These are phyloP conservation scores for Chironomus tepperi DNA, from an alignment of 1,140 invertebrate genomes.

Conservation along the genomic window DNA sequence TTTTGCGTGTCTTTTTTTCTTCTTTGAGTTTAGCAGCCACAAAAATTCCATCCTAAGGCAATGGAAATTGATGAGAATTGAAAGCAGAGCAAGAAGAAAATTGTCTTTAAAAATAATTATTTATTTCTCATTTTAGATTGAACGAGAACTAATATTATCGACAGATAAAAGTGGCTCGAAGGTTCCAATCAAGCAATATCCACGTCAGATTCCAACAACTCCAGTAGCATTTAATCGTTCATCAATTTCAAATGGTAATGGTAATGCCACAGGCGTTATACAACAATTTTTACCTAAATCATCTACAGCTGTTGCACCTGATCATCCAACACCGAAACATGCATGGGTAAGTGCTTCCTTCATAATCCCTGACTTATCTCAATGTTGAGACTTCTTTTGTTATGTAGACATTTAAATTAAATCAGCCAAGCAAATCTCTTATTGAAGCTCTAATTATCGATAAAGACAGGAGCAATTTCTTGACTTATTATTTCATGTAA, in stretches of 20 bases:
- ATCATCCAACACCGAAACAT: constrained; percentile 49
- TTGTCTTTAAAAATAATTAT: neutral
- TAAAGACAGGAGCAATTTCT: too few species aligned
- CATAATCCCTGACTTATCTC: neutral
- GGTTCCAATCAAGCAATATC: constrained; percentile 62
- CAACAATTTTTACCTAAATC: constrained; percentile 26
- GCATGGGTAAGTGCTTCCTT: constrained; percentile 34
- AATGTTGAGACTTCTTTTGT: too few species aligned
- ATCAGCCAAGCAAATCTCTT: too few species aligned
- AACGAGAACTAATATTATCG: constrained; percentile 60
- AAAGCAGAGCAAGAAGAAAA: neutral
- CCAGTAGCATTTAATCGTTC: constrained; percentile 41
- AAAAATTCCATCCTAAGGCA: neutral
- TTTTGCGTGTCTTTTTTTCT: neutral
- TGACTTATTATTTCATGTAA: too few species aligned
- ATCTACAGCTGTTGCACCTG: constrained; percentile 54
- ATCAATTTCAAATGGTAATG: constrained; percentile 17
- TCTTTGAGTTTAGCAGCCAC: neutral
- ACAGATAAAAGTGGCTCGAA: constrained; percentile 64
- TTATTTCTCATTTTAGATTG: constrained; percentile 46
- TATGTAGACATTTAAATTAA: too few species aligned
- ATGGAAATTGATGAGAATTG: neutral
- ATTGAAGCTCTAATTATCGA: too few species aligned
- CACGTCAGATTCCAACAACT: constrained; percentile 43
- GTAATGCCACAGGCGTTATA: constrained; percentile 5